Evolutionary conservation across 2,888 invertebrate species (phyloP), one percentile per base, ranked within the genome.

Genomic region (Leptinotarsa peninsularis): DNA sequence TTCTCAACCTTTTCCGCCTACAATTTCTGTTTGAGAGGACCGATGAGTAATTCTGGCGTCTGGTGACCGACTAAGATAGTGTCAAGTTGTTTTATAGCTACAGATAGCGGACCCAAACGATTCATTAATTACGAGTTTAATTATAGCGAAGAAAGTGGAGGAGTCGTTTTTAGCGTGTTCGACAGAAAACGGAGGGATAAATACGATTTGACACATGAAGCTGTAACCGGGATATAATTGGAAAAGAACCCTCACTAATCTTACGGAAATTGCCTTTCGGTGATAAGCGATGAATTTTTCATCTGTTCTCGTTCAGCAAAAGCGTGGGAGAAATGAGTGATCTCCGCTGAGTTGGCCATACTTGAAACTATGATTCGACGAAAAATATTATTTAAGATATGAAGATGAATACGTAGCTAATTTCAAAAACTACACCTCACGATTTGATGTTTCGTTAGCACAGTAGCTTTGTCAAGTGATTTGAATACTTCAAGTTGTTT

Each of bases 101-200:
- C 83, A 84, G 85, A 85, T 84, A 84, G 81, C 80, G 77, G 79
- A 79, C 80, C 80, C 83, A 83, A 82, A 81, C 85, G 84, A 84
- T 86, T 84, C 86, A 86, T 86, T 86, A 86, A 86, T 86, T 86
- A 85, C 82, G 72, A 76, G 83, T 80, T 84, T 86, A 85, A 86
- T 86, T 86, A 83, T 80, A 79, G 79, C 76, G 79, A 81, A 80
- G 83, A 84, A 84, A 82, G 82, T 79, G 75, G 80, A 73, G 67
- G 54, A n/a, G 68, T 68, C 52, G 50, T 76, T 73, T 76, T 71
- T 76, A 54, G 70, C 49, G 60, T 49, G 67, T 67, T 76, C 67
- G 49, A 67, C 66, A 76, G 73, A 60, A 68, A 33, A 50, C 49
- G 17, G 21, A 5, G 50, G 68, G 52, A 68, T 50, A 54, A 33